phyloP scores from a whole-genome alignment of 2,113 vertebrate species.

The Oryzias curvinotus region DNA sequence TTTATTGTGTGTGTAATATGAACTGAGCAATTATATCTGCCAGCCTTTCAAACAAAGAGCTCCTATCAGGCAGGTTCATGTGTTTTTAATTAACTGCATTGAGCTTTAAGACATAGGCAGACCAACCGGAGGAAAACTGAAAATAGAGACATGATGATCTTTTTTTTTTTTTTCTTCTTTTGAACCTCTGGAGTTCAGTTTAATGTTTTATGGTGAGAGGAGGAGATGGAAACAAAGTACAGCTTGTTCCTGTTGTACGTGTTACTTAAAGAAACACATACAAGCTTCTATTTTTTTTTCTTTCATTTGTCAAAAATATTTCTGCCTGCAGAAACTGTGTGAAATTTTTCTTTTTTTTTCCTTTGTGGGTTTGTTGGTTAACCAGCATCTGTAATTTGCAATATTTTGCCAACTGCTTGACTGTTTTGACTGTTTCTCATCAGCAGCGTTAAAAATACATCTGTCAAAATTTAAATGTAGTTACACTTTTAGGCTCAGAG shows the following conservation, averaged over 20 bases:
- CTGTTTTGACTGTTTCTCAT: slow-evolving; percentile 38
- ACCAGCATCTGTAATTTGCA: slow-evolving; percentile 51
- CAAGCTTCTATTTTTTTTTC: slow-evolving; percentile 12
- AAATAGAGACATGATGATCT: slow-evolving; percentile 22
- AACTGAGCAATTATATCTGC: slow-evolving; percentile 73
- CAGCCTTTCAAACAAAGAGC: slow-evolving; percentile 69
- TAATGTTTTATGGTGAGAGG: slow-evolving; percentile 16
- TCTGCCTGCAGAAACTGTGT: slow-evolving; percentile 14
- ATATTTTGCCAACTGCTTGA: slow-evolving; percentile 38
- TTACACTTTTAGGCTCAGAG: slow-evolving; percentile 36
- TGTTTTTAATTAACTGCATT: slow-evolving; percentile 72
- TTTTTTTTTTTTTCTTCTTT: slow-evolving; percentile 16
- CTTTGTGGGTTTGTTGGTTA: slow-evolving; percentile 48
- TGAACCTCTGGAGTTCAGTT: slow-evolving; percentile 13
- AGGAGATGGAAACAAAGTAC: slow-evolving; percentile 10
- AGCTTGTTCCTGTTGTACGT: slow-evolving; percentile 10
- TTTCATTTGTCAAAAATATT: slow-evolving; percentile 10
- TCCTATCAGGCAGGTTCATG: slow-evolving; percentile 69
- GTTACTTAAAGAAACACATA: slow-evolving; percentile 13
- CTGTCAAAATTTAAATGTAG: slow-evolving; percentile 55
- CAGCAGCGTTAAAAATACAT: slow-evolving; percentile 55
- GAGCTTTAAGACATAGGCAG: slow-evolving; percentile 49
- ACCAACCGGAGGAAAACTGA: slow-evolving; percentile 31
- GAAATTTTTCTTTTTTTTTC: slow-evolving; percentile 28
- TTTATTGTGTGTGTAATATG: slow-evolving; percentile 76